Conservation (phyloP, 92 coral and sea anemone genomes). For the Chrysogorgia sp. region DNA sequence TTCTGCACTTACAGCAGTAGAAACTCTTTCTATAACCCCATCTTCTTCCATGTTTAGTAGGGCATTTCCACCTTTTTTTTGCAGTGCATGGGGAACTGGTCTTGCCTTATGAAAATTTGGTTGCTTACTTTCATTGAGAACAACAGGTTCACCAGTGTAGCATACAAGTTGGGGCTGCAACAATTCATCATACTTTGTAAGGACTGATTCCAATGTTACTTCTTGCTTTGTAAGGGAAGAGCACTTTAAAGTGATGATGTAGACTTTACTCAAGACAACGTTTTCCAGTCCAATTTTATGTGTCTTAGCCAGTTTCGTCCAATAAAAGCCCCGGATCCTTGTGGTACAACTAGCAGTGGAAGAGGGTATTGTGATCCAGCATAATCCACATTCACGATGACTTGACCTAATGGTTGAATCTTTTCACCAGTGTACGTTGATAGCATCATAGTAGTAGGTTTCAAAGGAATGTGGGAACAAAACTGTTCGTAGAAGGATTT, state of each 20-base stretch:
- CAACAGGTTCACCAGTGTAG: slow-evolving; percentile 59
- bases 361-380: slow-evolving; percentile 47
- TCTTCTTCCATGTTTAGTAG: slow-evolving; percentile 49
- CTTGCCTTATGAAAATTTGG: slow-evolving; percentile 46
- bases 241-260: not conserved
- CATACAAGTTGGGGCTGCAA: slow-evolving; percentile 61
- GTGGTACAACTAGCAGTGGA: slow-evolving; percentile 55
- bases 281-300: slow-evolving; percentile 51
- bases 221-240: no score
- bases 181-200: slow-evolving; percentile 32
- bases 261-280: slow-evolving; percentile 35
- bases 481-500: slow-evolving; percentile 40
- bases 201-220: slow-evolving; percentile 2
- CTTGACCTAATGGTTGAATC: slow-evolving; percentile 56
- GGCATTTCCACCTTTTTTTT: slow-evolving; percentile 26
- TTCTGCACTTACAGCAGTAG: slow-evolving; percentile 67
- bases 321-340: slow-evolving; percentile 33
- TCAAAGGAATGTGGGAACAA: slow-evolving; percentile 36
- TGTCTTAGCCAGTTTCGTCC: slow-evolving; percentile 26
- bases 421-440: slow-evolving; percentile 62
- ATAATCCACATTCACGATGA: slow-evolving; percentile 49
- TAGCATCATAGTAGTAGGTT: slow-evolving; percentile 10
- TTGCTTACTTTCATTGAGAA: slow-evolving; percentile 45
- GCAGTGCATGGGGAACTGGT: slow-evolving; percentile 62
- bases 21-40: slow-evolving; percentile 61